Evolutionary conservation across 1,140 invertebrate genomes (phyloP), one percentile per base, ranked within the genome.

Genomic region (Philaenus spumarius): DNA sequence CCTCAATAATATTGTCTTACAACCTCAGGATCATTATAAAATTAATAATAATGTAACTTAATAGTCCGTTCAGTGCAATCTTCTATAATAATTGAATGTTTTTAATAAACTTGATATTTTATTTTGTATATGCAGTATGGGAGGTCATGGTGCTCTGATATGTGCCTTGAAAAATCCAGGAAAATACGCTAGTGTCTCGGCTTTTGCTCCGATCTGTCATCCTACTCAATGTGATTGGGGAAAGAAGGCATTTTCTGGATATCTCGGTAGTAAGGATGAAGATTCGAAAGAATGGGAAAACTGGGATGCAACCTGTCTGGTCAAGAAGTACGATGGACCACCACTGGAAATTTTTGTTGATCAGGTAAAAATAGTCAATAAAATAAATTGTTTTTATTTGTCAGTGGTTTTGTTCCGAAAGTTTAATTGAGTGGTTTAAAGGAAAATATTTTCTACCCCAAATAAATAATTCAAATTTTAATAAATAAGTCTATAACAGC

Each of bases 151-250:
- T 23, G 96, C 97, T 23, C 73, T 99, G 20, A 87, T 95, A 30
- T 91, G 89, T 73, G 87, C 89, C 15, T 73, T 99, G 19, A 93
- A 93, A 72, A 97, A 95, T 74, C 95, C 95, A 20, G 87, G 87
- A 4, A 75, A 88, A 58, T 99, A 93, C 73, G 82, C 83, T 64
- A 88, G 89, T 37, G 93, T 97, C 0, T 96, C 94, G 58, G 93
- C 93, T n/a, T 98, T 99, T 81, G 83, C 97, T 19, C 95, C 97
- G 0, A 98, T 98, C 68, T 85, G 85, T 50, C 95, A 98, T 77
- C 95, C 96, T 0, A 80, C 76, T 12, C 75, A 84, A 39, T 88
- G 87, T 67, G 80, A 82, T 2, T 98, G 95, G 94, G 95, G 95
- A 1, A 75, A 85, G 40, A 93, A 91, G 71, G 91, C 89, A 9